Evolutionary conservation across 2,888 invertebrate species (phyloP).

Genomic region (Vandiemenella viatica): DNA sequence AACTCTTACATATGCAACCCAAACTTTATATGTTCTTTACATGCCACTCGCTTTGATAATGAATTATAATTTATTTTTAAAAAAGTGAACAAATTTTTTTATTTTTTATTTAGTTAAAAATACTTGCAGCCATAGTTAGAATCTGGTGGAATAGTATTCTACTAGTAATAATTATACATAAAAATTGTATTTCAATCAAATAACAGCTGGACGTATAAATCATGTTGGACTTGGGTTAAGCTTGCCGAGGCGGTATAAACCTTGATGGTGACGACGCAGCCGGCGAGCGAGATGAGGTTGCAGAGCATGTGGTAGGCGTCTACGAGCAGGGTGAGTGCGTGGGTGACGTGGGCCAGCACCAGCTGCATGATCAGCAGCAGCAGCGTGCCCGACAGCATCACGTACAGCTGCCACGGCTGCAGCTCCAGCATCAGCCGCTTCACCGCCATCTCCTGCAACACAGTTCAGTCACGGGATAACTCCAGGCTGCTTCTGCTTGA

Average conservation of each 20-base stretch:
- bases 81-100: too few species aligned
- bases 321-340: slow-evolving; percentile 79
- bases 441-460: slow-evolving; percentile 44
- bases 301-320: slow-evolving; percentile 91
- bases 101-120: too few species aligned
- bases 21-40: too few species aligned
- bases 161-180: too few species aligned
- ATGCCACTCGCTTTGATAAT: too few species aligned
- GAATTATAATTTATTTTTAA: too few species aligned
- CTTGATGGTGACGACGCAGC: slow-evolving; percentile 65
- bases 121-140: too few species aligned
- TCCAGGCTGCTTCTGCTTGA: neutral
- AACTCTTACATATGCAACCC: too few species aligned
- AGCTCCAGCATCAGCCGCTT: slow-evolving; percentile 60
- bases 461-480: neutral
- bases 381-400: slow-evolving; percentile 55
- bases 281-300: slow-evolving; percentile 72
- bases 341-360: slow-evolving; percentile 73
- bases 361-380: slow-evolving; percentile 70
- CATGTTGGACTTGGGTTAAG: too few species aligned
- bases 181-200: too few species aligned
- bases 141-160: too few species aligned
- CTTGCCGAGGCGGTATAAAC: slow-evolving; percentile 36
- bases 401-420: slow-evolving; percentile 57
- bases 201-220: too few species aligned